phyloP scores from a whole-genome alignment of 2,888 invertebrate species.

The Tribolium freemani region DNA sequence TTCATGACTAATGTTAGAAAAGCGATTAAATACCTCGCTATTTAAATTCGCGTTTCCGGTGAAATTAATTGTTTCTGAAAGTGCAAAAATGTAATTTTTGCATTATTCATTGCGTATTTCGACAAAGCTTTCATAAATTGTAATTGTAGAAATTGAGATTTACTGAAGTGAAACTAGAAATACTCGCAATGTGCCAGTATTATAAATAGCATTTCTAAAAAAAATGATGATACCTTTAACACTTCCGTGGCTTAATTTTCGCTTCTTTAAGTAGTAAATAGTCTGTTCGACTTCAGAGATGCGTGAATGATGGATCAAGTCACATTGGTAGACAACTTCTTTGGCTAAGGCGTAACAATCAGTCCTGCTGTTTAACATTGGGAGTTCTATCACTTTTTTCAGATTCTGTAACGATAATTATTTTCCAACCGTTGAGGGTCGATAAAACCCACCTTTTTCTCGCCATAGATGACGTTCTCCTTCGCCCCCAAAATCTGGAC shows the following conservation, averaged over 20 bases:
- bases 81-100: constrained; percentile 1
- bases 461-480: constrained; percentile 84
- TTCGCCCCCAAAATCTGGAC: constrained; percentile 85
- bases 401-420: constrained; percentile 58
- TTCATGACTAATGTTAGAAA: constrained; percentile 32
- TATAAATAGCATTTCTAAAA: too few relatives aligned
- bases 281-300: constrained; percentile 89
- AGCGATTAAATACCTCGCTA: constrained; percentile 15
- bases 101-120: neutral
- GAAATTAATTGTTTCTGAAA: constrained; percentile 4
- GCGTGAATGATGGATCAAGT: constrained; percentile 86
- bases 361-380: constrained; percentile 83
- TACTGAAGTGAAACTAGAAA: too few relatives aligned
- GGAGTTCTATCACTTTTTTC: constrained; percentile 83
- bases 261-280: constrained; percentile 87
- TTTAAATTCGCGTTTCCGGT: constrained; percentile 27
- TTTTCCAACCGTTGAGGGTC: neutral
- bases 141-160: too few relatives aligned
- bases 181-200: too few relatives aligned
- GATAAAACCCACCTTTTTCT: constrained; percentile 77
- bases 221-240: constrained; percentile 54
- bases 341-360: constrained; percentile 84
- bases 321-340: constrained; percentile 89
- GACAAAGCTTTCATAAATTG: too few relatives aligned
- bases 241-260: constrained; percentile 71